These are phyloP conservation scores for Habrosyne pyritoides DNA, from an alignment of 2,888 invertebrate species.

Conservation along the genomic window DNA sequence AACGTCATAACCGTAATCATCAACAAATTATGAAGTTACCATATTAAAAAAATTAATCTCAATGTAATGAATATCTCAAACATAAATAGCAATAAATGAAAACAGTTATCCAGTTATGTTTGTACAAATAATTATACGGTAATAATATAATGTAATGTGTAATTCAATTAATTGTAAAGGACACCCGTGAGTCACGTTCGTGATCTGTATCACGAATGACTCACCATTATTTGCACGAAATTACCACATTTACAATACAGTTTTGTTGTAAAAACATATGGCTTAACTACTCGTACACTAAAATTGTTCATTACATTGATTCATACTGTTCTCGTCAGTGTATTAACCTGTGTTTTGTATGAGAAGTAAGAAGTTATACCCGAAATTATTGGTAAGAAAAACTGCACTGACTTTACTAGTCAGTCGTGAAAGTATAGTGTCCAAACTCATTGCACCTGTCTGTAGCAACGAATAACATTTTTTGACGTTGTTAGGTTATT, in stretches of 20 bases:
- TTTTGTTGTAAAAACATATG: background rate
- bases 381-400: too few species aligned
- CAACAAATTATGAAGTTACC: too few species aligned
- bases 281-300: background rate
- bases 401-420: too few species aligned
- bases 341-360: background rate
- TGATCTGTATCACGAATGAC: background rate
- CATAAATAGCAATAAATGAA: background rate
- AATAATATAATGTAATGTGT: slow-evolving; percentile 4
- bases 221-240: background rate
- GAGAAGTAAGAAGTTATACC: too few species aligned
- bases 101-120: background rate
- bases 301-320: background rate
- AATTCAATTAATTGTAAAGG: slow-evolving; percentile 6
- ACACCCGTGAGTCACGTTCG: slow-evolving; percentile 4
- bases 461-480: too few species aligned
- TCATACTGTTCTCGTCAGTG: background rate
- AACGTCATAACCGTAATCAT: too few species aligned
- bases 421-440: too few species aligned
- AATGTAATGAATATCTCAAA: background rate
- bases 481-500: too few species aligned
- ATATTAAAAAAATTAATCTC: background rate
- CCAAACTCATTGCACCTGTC: too few species aligned
- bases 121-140: slow-evolving; percentile 5
- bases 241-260: background rate